Conservation (phyloP, 1,140 invertebrate species). For the Sarcophaga peregrina region DNA sequence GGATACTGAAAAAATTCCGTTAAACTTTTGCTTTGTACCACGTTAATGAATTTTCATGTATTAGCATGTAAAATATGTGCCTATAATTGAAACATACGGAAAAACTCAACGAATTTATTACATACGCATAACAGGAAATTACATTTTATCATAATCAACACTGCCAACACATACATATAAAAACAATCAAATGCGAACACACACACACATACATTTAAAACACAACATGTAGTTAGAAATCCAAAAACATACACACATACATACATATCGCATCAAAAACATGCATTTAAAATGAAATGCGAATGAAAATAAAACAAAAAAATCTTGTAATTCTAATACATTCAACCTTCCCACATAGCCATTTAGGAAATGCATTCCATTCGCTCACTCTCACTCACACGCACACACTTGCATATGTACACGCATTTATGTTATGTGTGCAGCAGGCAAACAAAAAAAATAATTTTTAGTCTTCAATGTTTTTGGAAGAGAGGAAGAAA, state of each 20-base stretch:
- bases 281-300: no score
- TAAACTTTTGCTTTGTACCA: no score
- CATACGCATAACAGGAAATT: constrained; percentile 24
- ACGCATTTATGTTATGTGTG: no score
- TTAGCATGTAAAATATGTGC: no score
- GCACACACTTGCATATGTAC: neutral
- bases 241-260: neutral
- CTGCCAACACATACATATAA: neutral
- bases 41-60: no score
- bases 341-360: no score
- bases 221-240: neutral
- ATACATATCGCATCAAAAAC: no score
- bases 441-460: neutral
- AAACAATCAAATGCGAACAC: neutral
- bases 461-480: neutral
- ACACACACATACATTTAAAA: neutral
- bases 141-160: constrained; percentile 15
- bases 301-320: neutral
- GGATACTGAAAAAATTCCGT: no score
- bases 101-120: neutral
- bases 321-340: neutral
- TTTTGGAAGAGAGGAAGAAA: neutral
- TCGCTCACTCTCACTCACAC: neutral
- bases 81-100: neutral
- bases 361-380: neutral